Conservation (phyloP, 2,113 vertebrate genomes). For the Formicarius rufipectus region DNA sequence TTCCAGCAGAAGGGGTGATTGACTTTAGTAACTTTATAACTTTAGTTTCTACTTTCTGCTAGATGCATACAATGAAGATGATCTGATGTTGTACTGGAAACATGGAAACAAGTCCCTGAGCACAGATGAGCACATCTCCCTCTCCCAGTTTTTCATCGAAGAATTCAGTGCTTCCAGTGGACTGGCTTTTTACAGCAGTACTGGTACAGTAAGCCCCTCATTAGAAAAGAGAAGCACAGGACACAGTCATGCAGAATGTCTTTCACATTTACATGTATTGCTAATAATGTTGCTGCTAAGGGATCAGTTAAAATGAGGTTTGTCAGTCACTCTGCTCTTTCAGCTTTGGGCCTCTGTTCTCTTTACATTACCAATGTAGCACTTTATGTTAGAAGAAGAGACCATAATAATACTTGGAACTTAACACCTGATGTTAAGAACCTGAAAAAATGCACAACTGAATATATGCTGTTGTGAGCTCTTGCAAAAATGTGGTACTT, state of each 20-base stretch:
- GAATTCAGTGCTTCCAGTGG: conserved; percentile 90
- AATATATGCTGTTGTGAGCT: neutral
- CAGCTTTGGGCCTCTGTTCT: neutral
- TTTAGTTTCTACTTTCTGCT: conserved; percentile 37
- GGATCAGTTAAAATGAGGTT: neutral
- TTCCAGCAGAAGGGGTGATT: neutral
- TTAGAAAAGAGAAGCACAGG: neutral
- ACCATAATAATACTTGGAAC: neutral
- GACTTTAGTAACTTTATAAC: neutral
- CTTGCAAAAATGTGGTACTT: neutral
- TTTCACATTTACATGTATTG: neutral
- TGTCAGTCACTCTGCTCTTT: neutral
- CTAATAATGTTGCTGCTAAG: neutral
- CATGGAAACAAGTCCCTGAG: conserved; percentile 88
- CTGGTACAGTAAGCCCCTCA: conserved; percentile 71
- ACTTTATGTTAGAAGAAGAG: neutral
- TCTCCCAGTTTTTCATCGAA: conserved; percentile 92
- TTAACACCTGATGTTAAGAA: neutral
- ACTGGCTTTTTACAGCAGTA: conserved; percentile 92
- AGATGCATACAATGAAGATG: conserved; percentile 93
- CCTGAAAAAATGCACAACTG: neutral
- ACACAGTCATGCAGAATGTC: neutral
- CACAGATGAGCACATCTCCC: conserved; percentile 86
- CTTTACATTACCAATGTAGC: neutral
- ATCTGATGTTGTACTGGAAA: conserved; percentile 94